phyloP scores from a whole-genome alignment of 2,113 vertebrate genomes.

The Crotalus horridus region DNA sequence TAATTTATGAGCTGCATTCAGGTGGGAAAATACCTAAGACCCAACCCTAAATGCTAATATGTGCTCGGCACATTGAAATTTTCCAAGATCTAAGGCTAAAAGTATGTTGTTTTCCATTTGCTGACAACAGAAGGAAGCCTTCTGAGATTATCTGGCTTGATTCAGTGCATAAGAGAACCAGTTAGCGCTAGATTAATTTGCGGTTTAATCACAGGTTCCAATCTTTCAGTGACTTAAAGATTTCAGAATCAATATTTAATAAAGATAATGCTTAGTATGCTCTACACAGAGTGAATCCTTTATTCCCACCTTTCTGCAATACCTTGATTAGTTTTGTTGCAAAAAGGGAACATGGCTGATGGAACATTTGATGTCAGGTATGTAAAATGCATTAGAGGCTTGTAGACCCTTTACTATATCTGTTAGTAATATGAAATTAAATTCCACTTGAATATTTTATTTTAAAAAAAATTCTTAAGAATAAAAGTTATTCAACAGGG shows the following conservation, averaged over 20 bases:
- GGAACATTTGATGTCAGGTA: not conserved
- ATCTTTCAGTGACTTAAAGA: conserved; percentile 66
- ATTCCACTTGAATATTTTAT: not conserved
- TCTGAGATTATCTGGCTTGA: conserved; percentile 51
- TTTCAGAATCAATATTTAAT: conserved; percentile 80
- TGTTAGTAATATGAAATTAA: not conserved
- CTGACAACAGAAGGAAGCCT: conserved; percentile 36
- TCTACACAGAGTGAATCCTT: conserved; percentile 47
- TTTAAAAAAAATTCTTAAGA: not conserved
- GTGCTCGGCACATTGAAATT: not conserved
- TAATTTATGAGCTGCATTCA: conserved; percentile 42
- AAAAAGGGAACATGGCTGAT: not conserved
- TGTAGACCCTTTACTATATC: not conserved
- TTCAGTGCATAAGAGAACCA: conserved; percentile 64
- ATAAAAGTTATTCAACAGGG: not conserved
- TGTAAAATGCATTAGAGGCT: not conserved
- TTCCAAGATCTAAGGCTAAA: conserved; percentile 27
- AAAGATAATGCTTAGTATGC: conserved; percentile 69
- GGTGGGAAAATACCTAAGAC: conserved; percentile 17
- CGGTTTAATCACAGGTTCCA: conserved; percentile 70
- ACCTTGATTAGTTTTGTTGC: conserved; percentile 9
- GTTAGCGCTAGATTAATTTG: conserved; percentile 63
- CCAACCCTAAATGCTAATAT: not conserved
- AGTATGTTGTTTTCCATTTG: conserved; percentile 28
- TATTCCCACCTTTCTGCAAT: conserved; percentile 20